These are phyloP conservation scores for Coreius guichenoti DNA, from an alignment of 2,797 vertebrate species.

Conservation along the genomic window DNA sequence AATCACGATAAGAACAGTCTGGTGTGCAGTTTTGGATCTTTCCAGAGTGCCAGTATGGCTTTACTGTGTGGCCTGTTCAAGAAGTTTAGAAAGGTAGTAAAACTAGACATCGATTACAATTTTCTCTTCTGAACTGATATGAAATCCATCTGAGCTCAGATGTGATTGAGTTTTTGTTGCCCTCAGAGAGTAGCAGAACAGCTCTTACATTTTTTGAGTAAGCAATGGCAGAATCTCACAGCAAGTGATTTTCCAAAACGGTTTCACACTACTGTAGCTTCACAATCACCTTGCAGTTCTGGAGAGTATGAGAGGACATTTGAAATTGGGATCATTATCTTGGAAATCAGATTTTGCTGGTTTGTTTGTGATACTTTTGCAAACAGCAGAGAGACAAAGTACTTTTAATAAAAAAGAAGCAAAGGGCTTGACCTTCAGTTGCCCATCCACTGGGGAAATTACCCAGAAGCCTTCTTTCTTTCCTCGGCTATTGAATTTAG, in stretches of 20 bases:
- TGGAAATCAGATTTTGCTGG: slow-evolving; percentile 6
- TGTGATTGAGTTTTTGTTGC: slow-evolving; percentile 9
- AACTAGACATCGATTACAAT: slow-evolving; percentile 2
- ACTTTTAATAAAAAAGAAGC: slow-evolving; percentile 30
- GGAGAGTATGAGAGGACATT: slow-evolving; percentile 15
- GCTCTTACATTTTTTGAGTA: not conserved
- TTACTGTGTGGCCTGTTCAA: not conserved
- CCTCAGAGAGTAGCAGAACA: slow-evolving; percentile 2
- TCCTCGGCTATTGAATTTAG: slow-evolving; percentile 36
- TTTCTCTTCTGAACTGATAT: not conserved
- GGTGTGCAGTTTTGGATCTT: not conserved
- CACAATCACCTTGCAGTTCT: slow-evolving; percentile 12
- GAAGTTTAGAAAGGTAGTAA: slow-evolving; percentile 10
- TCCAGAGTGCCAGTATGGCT: not conserved
- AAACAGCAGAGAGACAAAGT: slow-evolving; percentile 1
- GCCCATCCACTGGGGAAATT: slow-evolving; percentile 62
- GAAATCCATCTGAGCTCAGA: not conserved
- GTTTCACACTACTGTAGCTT: slow-evolving; percentile 8
- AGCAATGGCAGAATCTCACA: not conserved
- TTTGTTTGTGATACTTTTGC: not conserved
- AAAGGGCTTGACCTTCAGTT: slow-evolving; percentile 69
- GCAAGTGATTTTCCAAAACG: not conserved
- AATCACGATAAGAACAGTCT: not conserved
- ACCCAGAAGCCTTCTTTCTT: slow-evolving; percentile 60
- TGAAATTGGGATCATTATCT: slow-evolving; percentile 21